A percentile compares a stretch with the other conserved stretches of the same genome.
Evolutionary conservation across 2,113 vertebrate species (phyloP).

Genomic region (Pterocles gutturalis): DNA sequence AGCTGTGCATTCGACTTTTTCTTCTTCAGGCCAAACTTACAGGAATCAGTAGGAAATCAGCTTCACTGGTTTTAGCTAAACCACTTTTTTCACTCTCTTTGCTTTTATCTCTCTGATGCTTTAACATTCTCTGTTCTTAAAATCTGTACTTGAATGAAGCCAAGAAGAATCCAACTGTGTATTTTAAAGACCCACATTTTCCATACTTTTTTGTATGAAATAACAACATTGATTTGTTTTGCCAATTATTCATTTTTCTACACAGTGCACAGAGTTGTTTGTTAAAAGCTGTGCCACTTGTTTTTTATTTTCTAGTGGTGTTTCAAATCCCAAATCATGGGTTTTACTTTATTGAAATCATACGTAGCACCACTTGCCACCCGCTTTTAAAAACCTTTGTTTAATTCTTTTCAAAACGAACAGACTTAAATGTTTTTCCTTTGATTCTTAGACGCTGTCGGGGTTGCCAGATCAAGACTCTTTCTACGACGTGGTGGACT

Average conservation of each 20-base stretch:
- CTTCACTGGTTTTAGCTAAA: not conserved
- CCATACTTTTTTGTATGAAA: constrained; percentile 15
- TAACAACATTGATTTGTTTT: constrained; percentile 56
- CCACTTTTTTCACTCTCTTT: not conserved
- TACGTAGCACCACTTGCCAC: not conserved
- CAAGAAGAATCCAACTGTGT: constrained; percentile 12
- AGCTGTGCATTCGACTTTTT: not conserved
- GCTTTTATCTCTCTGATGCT: constrained; percentile 4
- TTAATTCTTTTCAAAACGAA: constrained; percentile 60
- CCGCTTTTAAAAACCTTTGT: constrained; percentile 32
- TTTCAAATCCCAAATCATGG: constrained; percentile 25
- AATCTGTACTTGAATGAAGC: not conserved
- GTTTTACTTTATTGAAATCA: constrained; percentile 46
- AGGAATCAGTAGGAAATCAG: constrained; percentile 11
- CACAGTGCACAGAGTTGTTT: not conserved
- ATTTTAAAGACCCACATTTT: constrained; percentile 29
- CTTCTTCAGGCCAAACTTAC: not conserved
- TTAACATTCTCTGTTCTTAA: constrained; percentile 9
- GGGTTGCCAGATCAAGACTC: constrained; percentile 95
- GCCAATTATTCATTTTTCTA: constrained; percentile 23
- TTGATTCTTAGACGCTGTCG: constrained; percentile 85
- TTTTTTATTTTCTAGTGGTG: constrained; percentile 5
- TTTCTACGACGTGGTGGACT: constrained; percentile 96
- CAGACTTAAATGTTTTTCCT: constrained; percentile 62
- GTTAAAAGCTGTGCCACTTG: constrained; percentile 40